Evolutionary conservation across 1,140 invertebrate genomes (phyloP).

Genomic region (Aphaenogaster rudis): DNA sequence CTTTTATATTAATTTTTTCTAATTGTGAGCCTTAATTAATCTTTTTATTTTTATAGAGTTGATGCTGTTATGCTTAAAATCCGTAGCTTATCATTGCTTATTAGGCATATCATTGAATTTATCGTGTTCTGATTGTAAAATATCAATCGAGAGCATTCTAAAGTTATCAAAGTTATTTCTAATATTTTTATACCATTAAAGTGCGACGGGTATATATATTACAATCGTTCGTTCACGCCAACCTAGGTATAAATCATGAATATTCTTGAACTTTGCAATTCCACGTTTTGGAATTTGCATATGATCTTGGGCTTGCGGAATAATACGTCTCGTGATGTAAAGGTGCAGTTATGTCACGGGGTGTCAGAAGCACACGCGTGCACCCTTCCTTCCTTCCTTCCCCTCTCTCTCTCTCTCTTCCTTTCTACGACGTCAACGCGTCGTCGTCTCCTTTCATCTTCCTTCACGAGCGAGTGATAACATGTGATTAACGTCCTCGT

Average conservation of each 20-base stretch:
- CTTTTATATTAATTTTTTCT: too few species aligned
- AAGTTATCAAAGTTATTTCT: neutral
- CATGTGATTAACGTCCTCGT: constrained; percentile 65
- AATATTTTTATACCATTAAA: neutral
- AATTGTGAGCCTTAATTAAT: too few species aligned
- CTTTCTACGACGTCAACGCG: neutral
- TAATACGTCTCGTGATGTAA: neutral
- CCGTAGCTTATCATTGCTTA: too few species aligned
- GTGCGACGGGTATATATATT: neutral
- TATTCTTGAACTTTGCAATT: neutral
- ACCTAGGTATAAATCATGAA: neutral
- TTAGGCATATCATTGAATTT: neutral
- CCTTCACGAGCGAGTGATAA: constrained; percentile 55
- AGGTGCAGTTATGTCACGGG: neutral
- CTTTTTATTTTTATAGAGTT: neutral
- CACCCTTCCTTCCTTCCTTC: neutral
- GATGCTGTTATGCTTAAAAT: too few species aligned
- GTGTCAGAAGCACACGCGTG: neutral
- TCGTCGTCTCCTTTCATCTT: constrained; percentile 27
- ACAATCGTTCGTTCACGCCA: neutral
- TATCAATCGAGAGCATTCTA: neutral
- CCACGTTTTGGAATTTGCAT: neutral
- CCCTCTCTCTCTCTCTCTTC: neutral
- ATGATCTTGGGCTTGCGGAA: neutral
- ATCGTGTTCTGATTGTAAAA: neutral